Percentiles rank a stretch among this genome's conserved stretches.
Conservation (phyloP, 1,140 invertebrate species). For the Drosophila bifasciata region DNA sequence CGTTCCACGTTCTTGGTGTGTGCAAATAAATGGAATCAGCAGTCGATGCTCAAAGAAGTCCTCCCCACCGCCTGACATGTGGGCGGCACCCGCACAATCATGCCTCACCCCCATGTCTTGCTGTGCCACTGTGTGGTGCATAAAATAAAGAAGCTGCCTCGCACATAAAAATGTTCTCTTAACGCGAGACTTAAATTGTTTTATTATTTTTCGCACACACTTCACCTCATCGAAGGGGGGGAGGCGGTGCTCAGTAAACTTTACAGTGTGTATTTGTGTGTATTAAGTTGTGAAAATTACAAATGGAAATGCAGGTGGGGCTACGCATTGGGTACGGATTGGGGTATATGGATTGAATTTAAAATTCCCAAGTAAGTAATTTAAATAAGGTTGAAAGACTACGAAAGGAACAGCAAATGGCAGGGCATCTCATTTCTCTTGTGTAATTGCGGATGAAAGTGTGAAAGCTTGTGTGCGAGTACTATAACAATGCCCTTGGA, state of each 20-base stretch:
- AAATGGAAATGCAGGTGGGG: slow-evolving; percentile 20
- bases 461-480: slow-evolving; percentile 9
- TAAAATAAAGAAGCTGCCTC: slow-evolving; percentile 44
- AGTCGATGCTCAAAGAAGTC: slow-evolving; percentile 31
- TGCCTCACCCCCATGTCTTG: background rate
- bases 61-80: slow-evolving; percentile 25
- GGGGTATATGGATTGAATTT: slow-evolving; percentile 31
- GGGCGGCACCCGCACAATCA: slow-evolving; percentile 48
- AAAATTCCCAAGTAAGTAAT: slow-evolving; percentile 44
- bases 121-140: slow-evolving; percentile 20
- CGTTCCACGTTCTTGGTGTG: background rate
- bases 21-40: slow-evolving; percentile 57
- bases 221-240: background rate
- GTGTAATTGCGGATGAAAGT: slow-evolving; percentile 4
- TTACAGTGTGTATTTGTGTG: slow-evolving; percentile 43
- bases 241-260: slow-evolving; percentile 26
- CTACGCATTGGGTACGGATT: too few species aligned
- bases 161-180: slow-evolving; percentile 40
- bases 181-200: slow-evolving; percentile 26
- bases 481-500: slow-evolving; percentile 9
- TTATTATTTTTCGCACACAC: slow-evolving; percentile 35
- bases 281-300: slow-evolving; percentile 26
- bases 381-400: background rate
- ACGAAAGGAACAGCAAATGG: background rate
- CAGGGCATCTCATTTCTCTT: background rate